Conservation (phyloP, 2,797 vertebrate species). For the Triplophysa yarkandensis region DNA sequence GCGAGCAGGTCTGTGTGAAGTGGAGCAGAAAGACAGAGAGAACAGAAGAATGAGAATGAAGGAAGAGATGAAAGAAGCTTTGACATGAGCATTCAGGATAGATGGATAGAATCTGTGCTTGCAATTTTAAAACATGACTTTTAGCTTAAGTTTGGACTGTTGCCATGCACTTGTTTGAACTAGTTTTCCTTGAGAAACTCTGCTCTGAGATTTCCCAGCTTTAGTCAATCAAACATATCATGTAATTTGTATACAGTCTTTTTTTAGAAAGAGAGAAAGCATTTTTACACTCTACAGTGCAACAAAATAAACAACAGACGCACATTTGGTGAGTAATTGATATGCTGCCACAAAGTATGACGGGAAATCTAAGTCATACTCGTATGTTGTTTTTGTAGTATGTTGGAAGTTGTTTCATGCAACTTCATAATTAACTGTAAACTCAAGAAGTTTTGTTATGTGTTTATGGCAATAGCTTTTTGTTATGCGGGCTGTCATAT, state of each 20-base stretch:
- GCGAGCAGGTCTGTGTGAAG: constrained; percentile 38
- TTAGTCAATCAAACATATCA: neutral
- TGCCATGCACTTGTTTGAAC: neutral
- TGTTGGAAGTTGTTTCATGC: too few relatives aligned
- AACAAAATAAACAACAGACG: too few relatives aligned
- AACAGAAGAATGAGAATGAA: constrained; percentile 45
- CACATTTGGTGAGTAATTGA: too few relatives aligned
- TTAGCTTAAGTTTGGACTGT: constrained; percentile 8
- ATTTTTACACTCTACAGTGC: neutral
- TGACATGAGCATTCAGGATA: constrained; percentile 11
- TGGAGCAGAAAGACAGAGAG: constrained; percentile 37
- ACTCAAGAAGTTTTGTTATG: too few relatives aligned
- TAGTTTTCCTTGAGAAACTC: neutral
- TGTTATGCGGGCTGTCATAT: too few relatives aligned
- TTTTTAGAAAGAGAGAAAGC: too few relatives aligned
- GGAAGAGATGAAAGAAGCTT: constrained; percentile 19
- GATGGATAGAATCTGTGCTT: neutral
- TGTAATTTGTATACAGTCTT: neutral
- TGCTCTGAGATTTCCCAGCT: constrained; percentile 1
- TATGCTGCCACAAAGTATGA: too few relatives aligned
- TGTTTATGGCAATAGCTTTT: too few relatives aligned
- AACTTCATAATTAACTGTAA: too few relatives aligned
- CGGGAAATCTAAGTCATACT: too few relatives aligned
- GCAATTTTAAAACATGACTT: constrained; percentile 18
- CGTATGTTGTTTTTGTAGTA: too few relatives aligned